Evolutionary conservation across 53 echinoderm and acorn worm genomes (phyloP).

Genomic region (Luidia sarsii): DNA sequence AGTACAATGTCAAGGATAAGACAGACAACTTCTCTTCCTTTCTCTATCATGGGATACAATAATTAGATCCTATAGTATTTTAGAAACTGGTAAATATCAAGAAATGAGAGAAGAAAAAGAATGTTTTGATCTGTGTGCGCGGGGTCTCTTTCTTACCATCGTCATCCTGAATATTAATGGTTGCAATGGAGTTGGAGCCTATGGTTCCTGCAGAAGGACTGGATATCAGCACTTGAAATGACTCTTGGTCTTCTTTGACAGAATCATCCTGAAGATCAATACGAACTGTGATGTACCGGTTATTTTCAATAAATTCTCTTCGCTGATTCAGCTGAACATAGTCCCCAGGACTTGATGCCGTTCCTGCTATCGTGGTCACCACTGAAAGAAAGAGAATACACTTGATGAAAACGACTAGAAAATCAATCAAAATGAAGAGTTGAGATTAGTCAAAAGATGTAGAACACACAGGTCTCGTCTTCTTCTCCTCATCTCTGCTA

Average conservation of each 20-base stretch:
- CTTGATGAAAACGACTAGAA: too few species aligned
- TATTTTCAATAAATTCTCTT: background rate
- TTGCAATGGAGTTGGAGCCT: background rate
- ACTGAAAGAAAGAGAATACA: background rate
- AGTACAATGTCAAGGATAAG: too few species aligned
- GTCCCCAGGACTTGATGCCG: background rate
- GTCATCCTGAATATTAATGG: conserved; percentile 14
- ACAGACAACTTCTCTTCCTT: too few species aligned
- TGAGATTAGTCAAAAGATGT: too few species aligned
- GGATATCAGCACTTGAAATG: conserved; percentile 14
- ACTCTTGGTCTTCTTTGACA: background rate
- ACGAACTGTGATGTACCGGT: background rate
- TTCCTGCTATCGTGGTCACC: conserved; percentile 2
- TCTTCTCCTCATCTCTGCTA: too few species aligned
- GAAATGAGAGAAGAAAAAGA: too few species aligned
- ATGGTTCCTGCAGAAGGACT: conserved; percentile 1
- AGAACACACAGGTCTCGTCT: too few species aligned
- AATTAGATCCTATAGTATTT: too few species aligned
- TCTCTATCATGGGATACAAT: too few species aligned
- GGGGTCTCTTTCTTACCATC: conserved; percentile 3
- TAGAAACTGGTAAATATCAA: too few species aligned
- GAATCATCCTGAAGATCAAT: conserved; percentile 5
- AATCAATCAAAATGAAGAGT: too few species aligned
- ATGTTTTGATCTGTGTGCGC: background rate
- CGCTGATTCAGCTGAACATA: conserved; percentile 3